Evolutionary conservation across 2,888 invertebrate genomes (phyloP).

Genomic region (Apeira syringaria): DNA sequence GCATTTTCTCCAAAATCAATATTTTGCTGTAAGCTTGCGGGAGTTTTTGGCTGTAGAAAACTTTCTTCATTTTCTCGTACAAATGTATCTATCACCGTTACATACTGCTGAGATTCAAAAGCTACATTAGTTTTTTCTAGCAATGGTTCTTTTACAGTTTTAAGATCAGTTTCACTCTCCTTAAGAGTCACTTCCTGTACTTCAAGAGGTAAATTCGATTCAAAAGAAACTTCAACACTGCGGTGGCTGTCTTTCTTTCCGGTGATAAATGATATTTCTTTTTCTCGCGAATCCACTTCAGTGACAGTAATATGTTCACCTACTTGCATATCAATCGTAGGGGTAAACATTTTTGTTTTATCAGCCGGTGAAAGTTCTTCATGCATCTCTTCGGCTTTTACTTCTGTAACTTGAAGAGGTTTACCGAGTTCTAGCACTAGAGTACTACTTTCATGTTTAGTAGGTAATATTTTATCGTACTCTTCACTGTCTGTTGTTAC

Average conservation of each 20-base stretch:
- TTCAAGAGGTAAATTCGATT: conserved; percentile 50
- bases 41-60: conserved; percentile 33
- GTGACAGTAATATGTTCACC: conserved; percentile 77
- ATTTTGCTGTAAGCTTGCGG: conserved; percentile 39
- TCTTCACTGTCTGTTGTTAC: conserved; percentile 50
- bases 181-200: conserved; percentile 48
- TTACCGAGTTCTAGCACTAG: conserved; percentile 44
- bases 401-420: conserved; percentile 67
- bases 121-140: conserved; percentile 39
- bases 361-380: conserved; percentile 38
- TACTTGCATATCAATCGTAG: conserved; percentile 45
- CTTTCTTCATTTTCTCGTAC: conserved; percentile 54
- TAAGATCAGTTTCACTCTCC: conserved; percentile 45
- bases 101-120: conserved; percentile 53
- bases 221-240: conserved; percentile 38
- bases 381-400: conserved; percentile 66
- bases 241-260: conserved; percentile 29
- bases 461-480: conserved; percentile 21
- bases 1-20: conserved; percentile 47
- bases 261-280: conserved; percentile 52
- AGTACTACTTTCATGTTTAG: conserved; percentile 39
- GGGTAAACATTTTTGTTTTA: conserved; percentile 32
- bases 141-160: conserved; percentile 30
- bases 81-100: conserved; percentile 52
- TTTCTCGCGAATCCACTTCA: conserved; percentile 75